Base-by-base conservation (phyloP, 2,113 vertebrate species). In the Rhegmatorhina hoffmannsi region DNA sequence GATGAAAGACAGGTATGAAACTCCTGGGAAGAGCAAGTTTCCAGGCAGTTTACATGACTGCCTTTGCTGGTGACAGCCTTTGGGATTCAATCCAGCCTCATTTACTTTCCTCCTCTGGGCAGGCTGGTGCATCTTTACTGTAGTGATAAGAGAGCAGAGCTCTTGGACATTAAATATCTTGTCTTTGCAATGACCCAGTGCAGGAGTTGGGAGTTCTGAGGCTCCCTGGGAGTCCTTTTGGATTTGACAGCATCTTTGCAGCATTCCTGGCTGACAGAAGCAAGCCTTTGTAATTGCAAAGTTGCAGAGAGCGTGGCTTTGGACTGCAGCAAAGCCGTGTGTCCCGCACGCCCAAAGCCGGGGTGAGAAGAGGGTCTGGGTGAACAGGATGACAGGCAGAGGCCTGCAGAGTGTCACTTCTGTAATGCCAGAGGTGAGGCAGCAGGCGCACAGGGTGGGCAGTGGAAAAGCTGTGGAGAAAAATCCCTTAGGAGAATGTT, bases 1-100 rank as follows among this genome's bases (percentile, higher is more conserved):
- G 40, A 95, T 94, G 84, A 89, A 36, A 73, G 97, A 98, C 85
- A 98, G 98, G 98, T 98, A 97, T 13, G 33, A 58, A 62, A 52
- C 82, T 64, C 73, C 75, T 56, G 23, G 52, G 36, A 90, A 58
- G 29, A 62, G 17, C 33, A 72, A 49, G 59, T 60, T 56, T 67
- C 50, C 55, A 50, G 58, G 40, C 23, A 52, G 13, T 26, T 69
- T 68, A 18, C 88, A 10, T 28, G 59, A 17, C 46, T 56, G 34
- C 36, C 38, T 76, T 36, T 86, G 79, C n/a, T 59, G 67, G 25
- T 34, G 24, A 38, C 72, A 58, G 38, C 23, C 14, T 91, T 66
- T 74, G 67, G 34, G 20, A 36, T 82, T 66, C 52, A 47, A 12
- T 70, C 81, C 56, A 84, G 26, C 64, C 23, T 69, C 23, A 8